Evolutionary conservation across 2,888 invertebrate species (phyloP).

Genomic region (Papilio elwesi): DNA sequence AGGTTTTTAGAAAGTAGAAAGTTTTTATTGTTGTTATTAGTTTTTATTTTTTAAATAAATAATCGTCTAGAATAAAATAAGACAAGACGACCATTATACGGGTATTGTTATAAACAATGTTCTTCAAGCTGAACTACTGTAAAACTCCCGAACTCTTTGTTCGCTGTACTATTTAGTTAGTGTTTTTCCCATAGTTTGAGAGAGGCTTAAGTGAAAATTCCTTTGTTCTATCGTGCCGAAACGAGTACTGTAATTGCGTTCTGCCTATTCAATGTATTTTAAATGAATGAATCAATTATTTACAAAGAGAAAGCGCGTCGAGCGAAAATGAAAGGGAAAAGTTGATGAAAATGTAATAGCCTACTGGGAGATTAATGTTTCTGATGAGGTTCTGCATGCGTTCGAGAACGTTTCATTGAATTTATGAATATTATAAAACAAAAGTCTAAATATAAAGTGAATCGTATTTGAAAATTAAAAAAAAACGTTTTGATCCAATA

Average conservation of each 20-base stretch:
- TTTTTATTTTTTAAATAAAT: too few species aligned
- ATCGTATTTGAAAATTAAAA: neutral
- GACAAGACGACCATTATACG: neutral
- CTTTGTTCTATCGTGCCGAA: slow-evolving; percentile 54
- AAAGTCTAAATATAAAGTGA: slow-evolving; percentile 20
- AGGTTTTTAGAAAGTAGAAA: too few species aligned
- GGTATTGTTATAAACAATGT: neutral
- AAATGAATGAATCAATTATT: slow-evolving; percentile 72
- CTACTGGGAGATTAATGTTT: slow-evolving; percentile 47
- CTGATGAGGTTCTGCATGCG: slow-evolving; percentile 28
- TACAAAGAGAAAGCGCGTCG: slow-evolving; percentile 56
- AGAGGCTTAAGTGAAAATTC: slow-evolving; percentile 48
- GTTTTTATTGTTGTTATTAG: too few species aligned
- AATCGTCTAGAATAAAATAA: too few species aligned
- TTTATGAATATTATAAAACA: slow-evolving; percentile 37
- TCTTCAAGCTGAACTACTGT: too few species aligned
- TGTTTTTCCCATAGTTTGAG: slow-evolving; percentile 1
- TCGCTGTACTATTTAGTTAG: neutral
- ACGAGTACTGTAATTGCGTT: slow-evolving; percentile 57
- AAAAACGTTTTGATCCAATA: neutral
- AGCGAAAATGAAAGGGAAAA: slow-evolving; percentile 62
- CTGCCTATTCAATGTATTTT: slow-evolving; percentile 70
- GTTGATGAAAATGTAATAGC: slow-evolving; percentile 60
- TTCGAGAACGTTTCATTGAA: slow-evolving; percentile 48
- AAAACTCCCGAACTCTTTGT: neutral